Base-by-base conservation (phyloP, 2,113 vertebrate species). In the Pygoscelis antarcticus region DNA sequence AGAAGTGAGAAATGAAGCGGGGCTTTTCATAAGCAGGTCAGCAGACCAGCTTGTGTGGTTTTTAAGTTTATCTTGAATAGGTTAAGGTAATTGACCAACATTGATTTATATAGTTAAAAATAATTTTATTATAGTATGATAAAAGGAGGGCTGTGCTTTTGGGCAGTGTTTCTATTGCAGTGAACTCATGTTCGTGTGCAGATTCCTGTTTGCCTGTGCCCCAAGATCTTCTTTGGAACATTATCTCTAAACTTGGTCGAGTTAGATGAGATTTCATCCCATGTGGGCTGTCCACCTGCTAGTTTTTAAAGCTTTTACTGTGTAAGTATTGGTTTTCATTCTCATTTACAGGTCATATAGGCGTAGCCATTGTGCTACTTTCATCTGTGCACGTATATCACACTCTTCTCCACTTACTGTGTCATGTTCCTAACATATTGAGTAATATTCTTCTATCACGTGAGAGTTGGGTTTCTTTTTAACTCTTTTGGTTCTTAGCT, bases 301-400 rank as follows among this genome's bases (percentile, higher is more conserved):
- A 46, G 70, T 77, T 92, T 90, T 92, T 83, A 17, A 74, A 75
- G 75, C n/a, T 90, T 96, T 88, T 88, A 20, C 74, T 76, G 29
- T 17, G 3, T 46, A 40, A 75, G 61, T 86, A 52, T 85, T 85
- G 44, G 32, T 27, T 96, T 84, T 95, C 78, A 15, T 75, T 85
- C 90, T 92, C 61, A 40, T 72, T 90, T 91, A 44, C 47, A 64
- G 52, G 58, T 93, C 49, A 17, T 51, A 38, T 6, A 64, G 49
- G 52, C 7, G 1, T 72, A 83, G 13, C 47, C 13, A 1, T 84
- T 8, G 9, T 55, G 18, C 62, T 93, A 2, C 82, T 90, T 87
- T 32, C 61, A 60, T 89, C 47, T 96, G 30, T 77, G 30, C 38
- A 4, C 21, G 10, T 46, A 16, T 69, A 34, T 82, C 30, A 2